Evolutionary conservation across 2,113 vertebrate species (phyloP).

Genomic region (Falco punctatus): DNA sequence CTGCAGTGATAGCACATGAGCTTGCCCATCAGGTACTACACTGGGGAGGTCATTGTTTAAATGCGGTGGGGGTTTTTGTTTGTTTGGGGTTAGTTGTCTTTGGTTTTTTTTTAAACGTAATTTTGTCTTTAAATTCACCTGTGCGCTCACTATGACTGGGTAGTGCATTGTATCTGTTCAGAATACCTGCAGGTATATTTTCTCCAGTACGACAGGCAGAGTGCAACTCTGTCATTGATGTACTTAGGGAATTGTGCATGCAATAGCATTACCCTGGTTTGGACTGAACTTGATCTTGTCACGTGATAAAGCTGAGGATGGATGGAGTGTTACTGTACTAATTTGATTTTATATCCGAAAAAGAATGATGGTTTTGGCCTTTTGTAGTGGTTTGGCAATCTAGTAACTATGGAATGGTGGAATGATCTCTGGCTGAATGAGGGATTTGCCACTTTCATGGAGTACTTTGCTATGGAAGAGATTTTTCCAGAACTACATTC

Average conservation of each 20-base stretch:
- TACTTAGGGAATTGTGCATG: background rate
- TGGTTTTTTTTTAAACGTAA: background rate
- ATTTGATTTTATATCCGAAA: background rate
- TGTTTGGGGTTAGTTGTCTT: background rate
- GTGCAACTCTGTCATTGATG: fast-evolving
- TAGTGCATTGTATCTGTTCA: background rate
- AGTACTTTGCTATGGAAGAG: slow-evolving; percentile 85
- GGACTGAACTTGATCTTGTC: background rate
- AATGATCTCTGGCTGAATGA: slow-evolving; percentile 97
- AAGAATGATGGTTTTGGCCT: background rate
- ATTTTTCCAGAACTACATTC: slow-evolving; percentile 80
- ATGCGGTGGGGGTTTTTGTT: background rate
- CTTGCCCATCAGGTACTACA: slow-evolving; percentile 91
- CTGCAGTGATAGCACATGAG: slow-evolving; percentile 90
- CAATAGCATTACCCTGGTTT: background rate
- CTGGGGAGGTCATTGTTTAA: background rate
- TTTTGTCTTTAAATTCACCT: background rate
- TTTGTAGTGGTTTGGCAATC: slow-evolving; percentile 94
- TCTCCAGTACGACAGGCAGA: background rate
- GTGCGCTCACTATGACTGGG: background rate
- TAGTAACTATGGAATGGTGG: slow-evolving; percentile 98
- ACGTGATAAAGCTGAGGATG: background rate
- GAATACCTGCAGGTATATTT: background rate
- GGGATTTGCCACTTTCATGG: slow-evolving; percentile 97
- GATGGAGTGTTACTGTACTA: background rate